Evolutionary conservation across 2,888 invertebrate species (phyloP).

Genomic region (Lithosia quadra): DNA sequence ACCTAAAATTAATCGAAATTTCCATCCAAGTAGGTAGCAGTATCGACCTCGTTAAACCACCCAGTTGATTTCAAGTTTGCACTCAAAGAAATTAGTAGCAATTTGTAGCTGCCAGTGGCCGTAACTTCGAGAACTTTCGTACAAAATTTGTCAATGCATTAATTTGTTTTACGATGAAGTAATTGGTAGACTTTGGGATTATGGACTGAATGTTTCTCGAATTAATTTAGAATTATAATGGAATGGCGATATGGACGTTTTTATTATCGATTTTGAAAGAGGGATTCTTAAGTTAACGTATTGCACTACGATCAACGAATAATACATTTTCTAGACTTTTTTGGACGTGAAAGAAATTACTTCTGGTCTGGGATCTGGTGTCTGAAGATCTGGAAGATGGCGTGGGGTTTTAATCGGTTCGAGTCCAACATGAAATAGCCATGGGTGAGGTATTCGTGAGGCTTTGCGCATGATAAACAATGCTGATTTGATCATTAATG

Average conservation of each 20-base stretch:
- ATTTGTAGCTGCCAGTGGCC: constrained; percentile 63
- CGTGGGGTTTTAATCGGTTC: too few species aligned
- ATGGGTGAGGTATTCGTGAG: too few species aligned
- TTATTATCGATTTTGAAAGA: neutral
- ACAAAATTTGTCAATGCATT: constrained; percentile 59
- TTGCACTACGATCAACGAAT: too few species aligned
- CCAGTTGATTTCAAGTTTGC: constrained; percentile 58
- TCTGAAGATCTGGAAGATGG: too few species aligned
- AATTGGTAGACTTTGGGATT: constrained; percentile 50
- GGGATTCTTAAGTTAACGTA: too few species aligned
- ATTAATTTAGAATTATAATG: constrained; percentile 46
- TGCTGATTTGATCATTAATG: too few species aligned
- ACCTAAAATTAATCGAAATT: constrained; percentile 44
- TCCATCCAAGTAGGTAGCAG: constrained; percentile 36
- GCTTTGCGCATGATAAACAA: too few species aligned
- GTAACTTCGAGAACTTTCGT: constrained; percentile 60
- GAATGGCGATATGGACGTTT: constrained; percentile 13
- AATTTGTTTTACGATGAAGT: constrained; percentile 59
- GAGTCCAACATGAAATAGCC: too few species aligned
- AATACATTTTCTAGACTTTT: too few species aligned
- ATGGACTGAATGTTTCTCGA: constrained; percentile 41
- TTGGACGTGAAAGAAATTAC: too few species aligned
- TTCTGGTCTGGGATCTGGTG: too few species aligned
- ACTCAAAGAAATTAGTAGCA: constrained; percentile 66
- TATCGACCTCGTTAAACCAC: constrained; percentile 62